Percentiles rank a stretch among this genome's conserved stretches.
Conservation (phyloP, 2,797 vertebrate genomes). For the Hephaestus fuliginosus region DNA sequence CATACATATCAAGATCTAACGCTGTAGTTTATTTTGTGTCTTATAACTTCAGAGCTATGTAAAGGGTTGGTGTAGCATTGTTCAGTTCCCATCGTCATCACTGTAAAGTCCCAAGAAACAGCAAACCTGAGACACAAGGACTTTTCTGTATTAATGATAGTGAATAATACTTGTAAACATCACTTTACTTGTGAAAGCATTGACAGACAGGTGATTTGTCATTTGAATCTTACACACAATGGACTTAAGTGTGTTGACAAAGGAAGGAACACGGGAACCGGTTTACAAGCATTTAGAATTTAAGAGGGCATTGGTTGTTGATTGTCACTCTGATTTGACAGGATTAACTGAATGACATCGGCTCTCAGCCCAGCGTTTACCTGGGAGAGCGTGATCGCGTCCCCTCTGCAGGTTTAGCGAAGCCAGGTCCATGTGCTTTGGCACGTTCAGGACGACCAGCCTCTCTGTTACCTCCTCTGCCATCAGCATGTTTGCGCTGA, state of each 20-base stretch:
- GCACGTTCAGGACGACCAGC: slow-evolving; percentile 87
- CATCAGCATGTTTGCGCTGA: slow-evolving; percentile 85
- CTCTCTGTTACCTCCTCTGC: slow-evolving; percentile 90
- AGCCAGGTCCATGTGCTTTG: slow-evolving; percentile 89
- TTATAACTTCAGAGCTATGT: not conserved
- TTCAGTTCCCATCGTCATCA: too few species aligned
- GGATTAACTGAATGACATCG: not conserved
- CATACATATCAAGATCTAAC: not conserved
- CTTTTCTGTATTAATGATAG: too few species aligned
- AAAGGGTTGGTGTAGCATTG: not conserved
- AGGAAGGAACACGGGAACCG: not conserved
- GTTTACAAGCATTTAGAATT: not conserved
- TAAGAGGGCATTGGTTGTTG: not conserved
- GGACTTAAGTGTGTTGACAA: not conserved
- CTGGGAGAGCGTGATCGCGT: slow-evolving; percentile 95
- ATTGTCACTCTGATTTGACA: slow-evolving; percentile 16
- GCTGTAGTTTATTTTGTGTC: not conserved
- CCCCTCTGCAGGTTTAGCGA: slow-evolving; percentile 95
- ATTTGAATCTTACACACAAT: not conserved
- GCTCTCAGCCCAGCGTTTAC: slow-evolving; percentile 69
- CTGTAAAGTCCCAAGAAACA: not conserved
- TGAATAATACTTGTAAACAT: not conserved
- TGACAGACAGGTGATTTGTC: not conserved
- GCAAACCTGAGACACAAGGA: not conserved
- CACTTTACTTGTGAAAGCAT: not conserved